phyloP scores from a whole-genome alignment of 2,888 invertebrate genomes.

The Hemithea aestivaria region DNA sequence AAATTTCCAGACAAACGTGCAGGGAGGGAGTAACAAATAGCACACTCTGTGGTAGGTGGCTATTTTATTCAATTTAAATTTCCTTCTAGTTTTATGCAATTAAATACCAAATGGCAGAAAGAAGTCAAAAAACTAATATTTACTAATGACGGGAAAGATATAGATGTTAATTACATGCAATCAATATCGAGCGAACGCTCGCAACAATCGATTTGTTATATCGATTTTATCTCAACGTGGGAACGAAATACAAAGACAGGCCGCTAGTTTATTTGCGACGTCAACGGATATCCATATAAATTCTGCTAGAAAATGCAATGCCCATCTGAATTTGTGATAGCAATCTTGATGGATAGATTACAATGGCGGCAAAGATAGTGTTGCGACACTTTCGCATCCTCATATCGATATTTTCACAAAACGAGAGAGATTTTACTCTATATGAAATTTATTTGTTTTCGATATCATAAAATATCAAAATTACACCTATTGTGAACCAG shows the following conservation, averaged over 20 bases:
- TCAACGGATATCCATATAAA: conserved; percentile 52
- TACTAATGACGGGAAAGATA: conserved; percentile 13
- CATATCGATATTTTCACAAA: conserved; percentile 18
- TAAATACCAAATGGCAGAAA: no score
- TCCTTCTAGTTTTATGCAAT: no score
- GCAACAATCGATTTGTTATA: conserved; percentile 47
- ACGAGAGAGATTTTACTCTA: no score
- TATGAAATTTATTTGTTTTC: no score
- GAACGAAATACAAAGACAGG: conserved; percentile 51
- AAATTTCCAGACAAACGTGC: no score
- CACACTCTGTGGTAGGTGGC: no score
- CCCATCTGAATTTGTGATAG: conserved; percentile 56
- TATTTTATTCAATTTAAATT: no score
- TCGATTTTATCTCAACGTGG: conserved; percentile 42
- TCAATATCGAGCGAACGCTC: conserved; percentile 21
- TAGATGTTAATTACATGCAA: conserved; percentile 11
- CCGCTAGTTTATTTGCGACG: conserved; percentile 55
- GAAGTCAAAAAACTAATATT: no score
- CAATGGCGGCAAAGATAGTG: conserved; percentile 40
- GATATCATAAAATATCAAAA: no score
- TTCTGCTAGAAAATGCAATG: conserved; percentile 49
- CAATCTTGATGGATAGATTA: conserved; percentile 63
- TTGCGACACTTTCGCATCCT: conserved; percentile 27
- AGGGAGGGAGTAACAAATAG: no score
- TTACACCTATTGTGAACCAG: no score